These are phyloP conservation scores for Melieria picta DNA, from an alignment of 2,888 invertebrate genomes.

Conservation along the genomic window DNA sequence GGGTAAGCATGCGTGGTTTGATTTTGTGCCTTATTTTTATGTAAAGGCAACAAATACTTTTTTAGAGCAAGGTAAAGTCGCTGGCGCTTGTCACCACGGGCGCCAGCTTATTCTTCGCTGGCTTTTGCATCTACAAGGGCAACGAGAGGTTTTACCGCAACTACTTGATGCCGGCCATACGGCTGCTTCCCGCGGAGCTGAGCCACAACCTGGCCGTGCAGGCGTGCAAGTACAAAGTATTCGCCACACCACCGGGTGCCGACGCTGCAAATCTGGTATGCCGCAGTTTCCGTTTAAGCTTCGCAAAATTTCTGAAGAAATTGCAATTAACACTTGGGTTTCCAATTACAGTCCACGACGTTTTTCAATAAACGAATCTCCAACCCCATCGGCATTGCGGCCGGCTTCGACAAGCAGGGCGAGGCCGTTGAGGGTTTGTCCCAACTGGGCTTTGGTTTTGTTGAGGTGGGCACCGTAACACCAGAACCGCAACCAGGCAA, in stretches of 20 bases:
- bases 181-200: conserved; percentile 78
- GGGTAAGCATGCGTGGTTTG: too few species aligned
- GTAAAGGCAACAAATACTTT: background rate
- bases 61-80: conserved; percentile 47
- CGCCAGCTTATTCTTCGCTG: conserved; percentile 46
- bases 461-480: conserved; percentile 96
- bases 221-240: conserved; percentile 79
- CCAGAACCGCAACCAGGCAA: conserved; percentile 94
- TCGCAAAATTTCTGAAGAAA: background rate
- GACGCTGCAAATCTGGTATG: conserved; percentile 45
- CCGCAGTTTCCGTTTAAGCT: background rate
- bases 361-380: conserved; percentile 78
- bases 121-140: conserved; percentile 45
- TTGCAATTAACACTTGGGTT: background rate
- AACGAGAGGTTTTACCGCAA: conserved; percentile 47
- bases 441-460: conserved; percentile 91
- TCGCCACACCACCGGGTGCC: conserved; percentile 68
- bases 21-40: too few species aligned
- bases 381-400: conserved; percentile 97
- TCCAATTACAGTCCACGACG: conserved; percentile 70
- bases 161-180: conserved; percentile 54
- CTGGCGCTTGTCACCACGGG: conserved; percentile 45
- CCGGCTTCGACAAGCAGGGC: conserved; percentile 98
- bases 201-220: conserved; percentile 83
- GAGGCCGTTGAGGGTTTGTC: conserved; percentile 86